Conservation (phyloP, 64 coral and sea anemone genomes). For the Cladopsammia gracilis region DNA sequence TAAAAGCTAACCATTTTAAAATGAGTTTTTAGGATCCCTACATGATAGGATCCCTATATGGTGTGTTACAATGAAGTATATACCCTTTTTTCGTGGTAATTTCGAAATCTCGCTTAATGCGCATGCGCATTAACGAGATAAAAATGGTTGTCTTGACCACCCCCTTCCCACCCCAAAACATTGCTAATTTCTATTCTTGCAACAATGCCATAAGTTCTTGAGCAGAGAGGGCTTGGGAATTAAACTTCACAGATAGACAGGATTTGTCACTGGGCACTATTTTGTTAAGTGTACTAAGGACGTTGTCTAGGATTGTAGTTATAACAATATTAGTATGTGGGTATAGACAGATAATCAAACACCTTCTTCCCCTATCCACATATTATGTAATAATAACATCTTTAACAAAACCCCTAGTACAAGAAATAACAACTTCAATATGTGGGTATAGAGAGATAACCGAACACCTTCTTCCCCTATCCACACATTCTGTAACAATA, state of each 20-base stretch:
- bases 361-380: too few relatives aligned
- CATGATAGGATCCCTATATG: too few relatives aligned
- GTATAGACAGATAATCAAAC: too few relatives aligned
- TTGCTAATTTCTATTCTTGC: conserved; percentile 29
- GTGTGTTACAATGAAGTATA: too few relatives aligned
- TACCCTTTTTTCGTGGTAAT: too few relatives aligned
- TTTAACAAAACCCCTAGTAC: too few relatives aligned
- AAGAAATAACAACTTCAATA: conserved; percentile 17
- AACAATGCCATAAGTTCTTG: conserved; percentile 11
- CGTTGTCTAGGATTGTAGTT: conserved; percentile 1
- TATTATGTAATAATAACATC: too few relatives aligned
- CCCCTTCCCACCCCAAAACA: conserved; percentile 11
- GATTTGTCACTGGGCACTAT: conserved; percentile 19
- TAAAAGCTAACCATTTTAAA: too few relatives aligned
- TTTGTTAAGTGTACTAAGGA: conserved; percentile 25
- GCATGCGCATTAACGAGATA: too few relatives aligned
- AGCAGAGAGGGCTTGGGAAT: conserved; percentile 29
- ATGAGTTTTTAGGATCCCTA: too few relatives aligned
- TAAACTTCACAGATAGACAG: conserved; percentile 17
- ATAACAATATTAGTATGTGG: too few relatives aligned
- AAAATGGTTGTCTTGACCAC: conserved; percentile 61
- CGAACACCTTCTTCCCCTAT: not conserved
- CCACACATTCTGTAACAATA: conserved; percentile 17
- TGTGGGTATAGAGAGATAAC: conserved; percentile 5
- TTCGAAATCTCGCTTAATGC: too few relatives aligned